Evolutionary conservation across 2,113 vertebrate genomes (phyloP).

Genomic region (Oostethus manadensis): DNA sequence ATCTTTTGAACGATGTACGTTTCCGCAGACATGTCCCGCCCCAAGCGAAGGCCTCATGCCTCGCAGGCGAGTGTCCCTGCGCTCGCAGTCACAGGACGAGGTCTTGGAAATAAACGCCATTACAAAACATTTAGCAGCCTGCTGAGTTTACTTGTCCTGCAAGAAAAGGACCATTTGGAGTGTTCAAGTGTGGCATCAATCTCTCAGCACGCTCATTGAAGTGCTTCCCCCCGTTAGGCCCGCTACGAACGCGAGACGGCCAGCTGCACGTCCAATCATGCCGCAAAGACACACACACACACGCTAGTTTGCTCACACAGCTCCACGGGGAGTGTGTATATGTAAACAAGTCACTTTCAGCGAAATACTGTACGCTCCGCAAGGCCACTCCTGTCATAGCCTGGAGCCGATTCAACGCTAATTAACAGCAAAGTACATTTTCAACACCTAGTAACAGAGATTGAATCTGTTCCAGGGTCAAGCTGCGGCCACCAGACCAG

Average conservation of each 20-base stretch:
- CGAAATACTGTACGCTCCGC: slow-evolving; percentile 18
- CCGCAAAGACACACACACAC: slow-evolving; percentile 32
- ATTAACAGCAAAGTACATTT: too few species aligned
- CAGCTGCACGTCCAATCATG: slow-evolving; percentile 47
- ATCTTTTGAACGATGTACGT: too few species aligned
- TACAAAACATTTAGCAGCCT: slow-evolving; percentile 57
- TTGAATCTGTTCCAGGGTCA: too few species aligned
- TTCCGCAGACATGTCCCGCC: too few species aligned
- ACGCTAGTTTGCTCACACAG: slow-evolving; percentile 43
- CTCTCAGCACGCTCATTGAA: slow-evolving; percentile 55
- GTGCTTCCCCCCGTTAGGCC: slow-evolving; percentile 47
- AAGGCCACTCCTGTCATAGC: not conserved
- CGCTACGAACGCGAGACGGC: slow-evolving; percentile 28
- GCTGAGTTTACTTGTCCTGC: slow-evolving; percentile 56
- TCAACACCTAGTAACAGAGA: too few species aligned
- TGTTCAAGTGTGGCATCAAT: slow-evolving; percentile 57
- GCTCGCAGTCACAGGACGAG: slow-evolving; percentile 13
- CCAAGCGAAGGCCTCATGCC: too few species aligned
- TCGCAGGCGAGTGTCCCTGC: not conserved
- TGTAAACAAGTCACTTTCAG: slow-evolving; percentile 58
- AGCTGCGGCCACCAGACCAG: too few species aligned
- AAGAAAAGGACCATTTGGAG: slow-evolving; percentile 47
- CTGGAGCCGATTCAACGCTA: too few species aligned
- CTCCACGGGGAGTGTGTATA: slow-evolving; percentile 41
- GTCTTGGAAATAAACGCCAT: slow-evolving; percentile 41